Evolutionary conservation across 2,888 invertebrate species (phyloP).

Genomic region (Hermaeophaga mercurialis): DNA sequence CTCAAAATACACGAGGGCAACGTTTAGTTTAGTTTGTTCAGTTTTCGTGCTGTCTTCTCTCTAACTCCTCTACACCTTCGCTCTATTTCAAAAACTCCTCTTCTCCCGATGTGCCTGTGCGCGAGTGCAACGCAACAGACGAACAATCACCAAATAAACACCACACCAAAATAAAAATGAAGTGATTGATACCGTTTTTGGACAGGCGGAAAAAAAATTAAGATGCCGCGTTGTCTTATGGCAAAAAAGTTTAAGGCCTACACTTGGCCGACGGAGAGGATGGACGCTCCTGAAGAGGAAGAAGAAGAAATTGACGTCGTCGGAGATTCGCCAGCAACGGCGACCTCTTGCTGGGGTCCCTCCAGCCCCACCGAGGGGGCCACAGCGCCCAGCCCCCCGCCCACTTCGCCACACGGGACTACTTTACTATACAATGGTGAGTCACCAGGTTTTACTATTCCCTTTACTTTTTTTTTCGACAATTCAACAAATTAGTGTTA

Average conservation of each 20-base stretch:
- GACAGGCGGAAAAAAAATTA: neutral
- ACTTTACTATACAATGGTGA: constrained; percentile 80
- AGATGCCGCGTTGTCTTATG: constrained; percentile 93
- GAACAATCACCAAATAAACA: constrained; percentile 2
- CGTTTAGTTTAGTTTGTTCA: constrained; percentile 60
- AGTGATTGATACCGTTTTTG: constrained; percentile 17
- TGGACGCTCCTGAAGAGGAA: constrained; percentile 61
- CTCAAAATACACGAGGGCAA: constrained; percentile 65
- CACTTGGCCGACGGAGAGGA: constrained; percentile 67
- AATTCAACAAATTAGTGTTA: too few relatives aligned
- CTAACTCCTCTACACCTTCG: constrained; percentile 51
- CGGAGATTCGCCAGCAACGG: constrained; percentile 63
- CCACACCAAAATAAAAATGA: constrained; percentile 16
- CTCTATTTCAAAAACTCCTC: constrained; percentile 35
- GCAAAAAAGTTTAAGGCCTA: constrained; percentile 94
- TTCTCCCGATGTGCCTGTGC: constrained; percentile 35
- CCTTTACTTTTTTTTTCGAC: too few relatives aligned
- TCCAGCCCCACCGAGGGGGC: constrained; percentile 77
- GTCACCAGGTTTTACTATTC: too few relatives aligned
- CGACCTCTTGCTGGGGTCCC: constrained; percentile 70
- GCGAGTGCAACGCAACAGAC: constrained; percentile 27
- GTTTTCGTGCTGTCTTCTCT: constrained; percentile 59
- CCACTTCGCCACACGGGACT: constrained; percentile 69
- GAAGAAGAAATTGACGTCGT: constrained; percentile 89
- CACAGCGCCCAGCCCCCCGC: constrained; percentile 76